Evolutionary conservation across 2,888 invertebrate genomes (phyloP).

Genomic region (Papilio protenor): DNA sequence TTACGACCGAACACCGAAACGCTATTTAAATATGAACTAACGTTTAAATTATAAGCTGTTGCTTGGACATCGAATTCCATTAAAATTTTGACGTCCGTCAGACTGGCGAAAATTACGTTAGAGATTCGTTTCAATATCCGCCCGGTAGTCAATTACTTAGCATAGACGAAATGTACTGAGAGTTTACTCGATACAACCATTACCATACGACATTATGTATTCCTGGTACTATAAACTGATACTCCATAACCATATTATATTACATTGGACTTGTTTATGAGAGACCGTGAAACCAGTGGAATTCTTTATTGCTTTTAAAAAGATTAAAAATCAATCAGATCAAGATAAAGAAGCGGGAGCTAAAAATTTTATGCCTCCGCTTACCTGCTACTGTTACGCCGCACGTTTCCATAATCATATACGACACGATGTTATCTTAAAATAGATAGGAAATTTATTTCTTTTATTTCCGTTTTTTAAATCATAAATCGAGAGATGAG

Average conservation of each 20-base stretch:
- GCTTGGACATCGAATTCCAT: too few relatives aligned
- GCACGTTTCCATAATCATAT: slow-evolving; percentile 45
- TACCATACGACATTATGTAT: background rate
- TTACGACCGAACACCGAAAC: too few relatives aligned
- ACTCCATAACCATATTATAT: slow-evolving; percentile 8
- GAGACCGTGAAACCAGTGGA: slow-evolving; percentile 10
- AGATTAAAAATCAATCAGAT: slow-evolving; percentile 40
- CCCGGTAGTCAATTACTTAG: background rate
- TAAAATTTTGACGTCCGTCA: too few relatives aligned
- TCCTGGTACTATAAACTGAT: slow-evolving; percentile 15
- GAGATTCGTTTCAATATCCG: too few relatives aligned
- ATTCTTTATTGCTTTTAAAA: slow-evolving; percentile 26
- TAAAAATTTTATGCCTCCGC: slow-evolving; percentile 45
- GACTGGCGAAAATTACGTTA: too few relatives aligned
- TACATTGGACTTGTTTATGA: slow-evolving; percentile 20
- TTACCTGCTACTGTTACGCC: slow-evolving; percentile 49
- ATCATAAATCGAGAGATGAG: background rate
- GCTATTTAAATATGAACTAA: too few relatives aligned
- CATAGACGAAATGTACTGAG: background rate
- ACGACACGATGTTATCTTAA: slow-evolving; percentile 18
- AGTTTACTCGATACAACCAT: background rate
- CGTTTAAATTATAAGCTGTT: too few relatives aligned
- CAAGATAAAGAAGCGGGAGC: slow-evolving; percentile 40
- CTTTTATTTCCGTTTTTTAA: background rate
- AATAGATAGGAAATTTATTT: background rate